Conservation (phyloP, 2,888 invertebrate genomes). For the Heliconius ismenius region DNA sequence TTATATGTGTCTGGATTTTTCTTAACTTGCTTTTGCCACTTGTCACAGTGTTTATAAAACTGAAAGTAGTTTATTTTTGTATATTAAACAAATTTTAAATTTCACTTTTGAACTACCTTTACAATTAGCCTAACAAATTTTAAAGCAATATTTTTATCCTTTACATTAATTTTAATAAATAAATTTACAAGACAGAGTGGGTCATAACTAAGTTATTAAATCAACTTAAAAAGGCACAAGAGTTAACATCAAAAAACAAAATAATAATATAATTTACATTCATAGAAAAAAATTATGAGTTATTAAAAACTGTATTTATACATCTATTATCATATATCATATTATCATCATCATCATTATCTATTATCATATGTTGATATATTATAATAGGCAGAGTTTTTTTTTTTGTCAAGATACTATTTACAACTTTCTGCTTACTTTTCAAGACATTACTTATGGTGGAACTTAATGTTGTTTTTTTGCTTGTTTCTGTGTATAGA, state of each 20-base stretch:
- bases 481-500: neutral
- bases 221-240: neutral
- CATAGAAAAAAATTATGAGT: neutral
- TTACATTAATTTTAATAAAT: neutral
- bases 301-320: too few relatives aligned
- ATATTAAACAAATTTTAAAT: slow-evolving; percentile 17
- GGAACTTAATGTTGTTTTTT: too few relatives aligned
- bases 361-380: too few relatives aligned
- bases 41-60: slow-evolving; percentile 90
- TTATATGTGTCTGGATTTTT: slow-evolving; percentile 83
- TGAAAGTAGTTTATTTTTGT: slow-evolving; percentile 71
- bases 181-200: neutral
- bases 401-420: too few relatives aligned
- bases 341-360: too few relatives aligned
- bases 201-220: neutral
- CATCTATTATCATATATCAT: too few relatives aligned
- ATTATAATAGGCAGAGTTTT: too few relatives aligned
- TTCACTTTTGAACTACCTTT: accelerated
- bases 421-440: too few relatives aligned
- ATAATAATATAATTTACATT: neutral
- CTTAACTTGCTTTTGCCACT: slow-evolving; percentile 86
- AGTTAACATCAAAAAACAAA: neutral
- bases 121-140: neutral
- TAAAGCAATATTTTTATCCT: neutral
- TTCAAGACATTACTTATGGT: too few relatives aligned